Base-by-base conservation (phyloP, 2,113 vertebrate species). In the Pionites leucogaster region DNA sequence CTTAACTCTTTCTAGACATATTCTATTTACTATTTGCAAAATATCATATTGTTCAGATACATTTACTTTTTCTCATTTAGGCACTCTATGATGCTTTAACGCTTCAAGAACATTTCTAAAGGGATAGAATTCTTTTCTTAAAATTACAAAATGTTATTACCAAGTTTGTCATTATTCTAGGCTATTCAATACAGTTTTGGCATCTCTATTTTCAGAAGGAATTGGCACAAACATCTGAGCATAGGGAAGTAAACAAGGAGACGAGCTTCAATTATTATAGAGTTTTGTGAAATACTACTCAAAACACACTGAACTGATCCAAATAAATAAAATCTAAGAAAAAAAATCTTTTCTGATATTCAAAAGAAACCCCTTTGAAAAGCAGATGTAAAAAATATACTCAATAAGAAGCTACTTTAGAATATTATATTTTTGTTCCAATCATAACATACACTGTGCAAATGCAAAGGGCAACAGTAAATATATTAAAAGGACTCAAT, bases 401-500 rank as follows among this genome's bases (percentile, higher is more conserved):
- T 78, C 44, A 57, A n/a, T 57, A 67, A 31, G 14, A 81, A 77
- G 11, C 9, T n/a, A 59, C 11, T 57, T 72, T 10, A 62, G 17
- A 75, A 25, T 52, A 65, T 81, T 74, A 24, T 77, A 64, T 84
- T 78, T 78, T 87, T 83, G 24, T 83, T 75, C 46, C 35, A 39
- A 33, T 52, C 29, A 77, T 35, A 53, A 35, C 1, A 50, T 16
- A 52, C 7, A 64, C 11, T 70, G 23, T 28, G 14, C 70, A 91
- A 84, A 65, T 5, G 4, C 4, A 75, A 82, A 90, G 4, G 31
- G 6, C 46, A 59, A 50, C 93, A 59, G 7, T 42, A 78, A 87
- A 50, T 6, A 29, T 42, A 67, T 10, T 49, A 42, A 35, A 77
- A 71, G 6, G 11, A 49, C 17, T 29, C 0, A 0, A 31, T 20